Evolutionary conservation across 1,140 invertebrate species (phyloP), one percentile per base, ranked within the genome.

Genomic region (Doryteuthis pealeii): DNA sequence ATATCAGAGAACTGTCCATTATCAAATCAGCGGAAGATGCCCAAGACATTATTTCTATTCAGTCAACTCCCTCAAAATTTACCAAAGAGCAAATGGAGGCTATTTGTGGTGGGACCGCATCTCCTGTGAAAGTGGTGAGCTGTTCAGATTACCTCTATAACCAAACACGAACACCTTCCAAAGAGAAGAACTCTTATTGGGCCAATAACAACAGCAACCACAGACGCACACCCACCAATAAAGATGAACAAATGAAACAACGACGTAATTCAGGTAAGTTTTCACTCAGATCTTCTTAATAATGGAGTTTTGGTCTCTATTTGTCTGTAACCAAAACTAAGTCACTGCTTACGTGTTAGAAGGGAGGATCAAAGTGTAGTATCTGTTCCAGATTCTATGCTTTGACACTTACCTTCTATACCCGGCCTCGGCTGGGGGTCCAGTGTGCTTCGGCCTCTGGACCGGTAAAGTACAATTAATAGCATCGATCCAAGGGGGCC

Each of bases 1-100:
- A 92, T 80, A 92, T 92, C 76, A 74, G 88, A 74, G 88, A 90
- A 71, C 84, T 92, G 74, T 89, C 90, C 80, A 91, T 92, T 77
- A 90, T 92, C 70, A 90, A 91, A 3, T 89, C 88, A 49, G 86
- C 90, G 68, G 84, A 88, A 49, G 86, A 88, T 85, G 91, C 75
- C 14, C 88, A 86, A 35, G 89, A 90, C 14, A 89, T 79, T 45
- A 45, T 81, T 10, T 72, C 73, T 2, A 81, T 80, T 30, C 73
- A 79, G 26, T 71, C 81, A 3, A 83, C 82, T 1, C 83, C 83
- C 3, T 82, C 79, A 32, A 82, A 81, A 73, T 71, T 84, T 26
- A 78, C 79, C 6, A 80, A 82, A 70, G 77, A 83, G 66, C 77
- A 75, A 33, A 74, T 76, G 43, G 76, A 82, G 43, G 54, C 54